These are phyloP conservation scores for Fistularia commersonii DNA, from an alignment of 2,797 vertebrate species.

Conservation along the genomic window DNA sequence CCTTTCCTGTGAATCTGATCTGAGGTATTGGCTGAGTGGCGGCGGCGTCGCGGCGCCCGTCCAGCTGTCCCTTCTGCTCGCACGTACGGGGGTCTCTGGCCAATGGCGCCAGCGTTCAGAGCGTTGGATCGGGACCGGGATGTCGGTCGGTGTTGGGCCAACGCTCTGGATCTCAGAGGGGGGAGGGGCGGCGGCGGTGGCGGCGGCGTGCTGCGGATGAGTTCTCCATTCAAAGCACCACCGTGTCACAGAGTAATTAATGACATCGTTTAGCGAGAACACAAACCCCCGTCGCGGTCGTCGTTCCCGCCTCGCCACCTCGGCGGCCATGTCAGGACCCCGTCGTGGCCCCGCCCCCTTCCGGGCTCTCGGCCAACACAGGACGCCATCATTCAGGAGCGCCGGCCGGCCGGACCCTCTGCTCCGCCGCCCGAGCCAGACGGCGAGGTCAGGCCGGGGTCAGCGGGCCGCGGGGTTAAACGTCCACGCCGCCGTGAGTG, in stretches of 20 bases:
- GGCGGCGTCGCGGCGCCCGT: slow-evolving; percentile 47
- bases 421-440: slow-evolving; percentile 56
- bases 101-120: slow-evolving; percentile 59
- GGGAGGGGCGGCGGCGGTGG: not conserved
- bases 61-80: slow-evolving; percentile 64
- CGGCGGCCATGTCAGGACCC: no score
- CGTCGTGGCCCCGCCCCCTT: no score
- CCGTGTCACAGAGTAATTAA: no score
- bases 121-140: no score
- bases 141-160: slow-evolving; percentile 56
- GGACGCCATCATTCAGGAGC: slow-evolving; percentile 52
- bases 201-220: slow-evolving; percentile 1
- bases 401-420: slow-evolving; percentile 63
- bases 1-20: no score
- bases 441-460: slow-evolving; percentile 55
- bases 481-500: slow-evolving; percentile 56
- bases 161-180: no score
- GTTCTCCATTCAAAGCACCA: not conserved
- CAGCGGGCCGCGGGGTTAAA: slow-evolving; percentile 55
- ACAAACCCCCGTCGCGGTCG: no score
- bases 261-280: no score
- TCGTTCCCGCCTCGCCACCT: no score
- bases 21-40: slow-evolving; percentile 65
- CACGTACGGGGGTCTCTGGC: slow-evolving; percentile 51
- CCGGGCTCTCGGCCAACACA: slow-evolving; percentile 56